Conservation (phyloP, 2,888 invertebrate species). For the Lissonota sp. region DNA sequence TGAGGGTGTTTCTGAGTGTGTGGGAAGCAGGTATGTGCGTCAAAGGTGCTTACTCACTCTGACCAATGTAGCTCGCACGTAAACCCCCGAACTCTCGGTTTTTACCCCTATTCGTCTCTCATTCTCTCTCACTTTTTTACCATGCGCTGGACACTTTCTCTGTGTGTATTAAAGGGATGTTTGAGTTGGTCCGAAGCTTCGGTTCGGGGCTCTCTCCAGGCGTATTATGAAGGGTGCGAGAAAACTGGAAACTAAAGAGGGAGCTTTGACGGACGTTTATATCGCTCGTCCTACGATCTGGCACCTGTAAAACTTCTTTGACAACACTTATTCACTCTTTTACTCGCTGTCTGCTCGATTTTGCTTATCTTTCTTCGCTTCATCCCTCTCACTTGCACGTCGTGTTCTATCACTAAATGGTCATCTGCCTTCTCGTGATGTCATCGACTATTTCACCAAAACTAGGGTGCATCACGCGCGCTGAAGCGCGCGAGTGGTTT, state of each 20-base stretch:
- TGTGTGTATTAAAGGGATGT: conserved; percentile 34
- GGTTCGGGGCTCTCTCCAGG: conserved; percentile 34
- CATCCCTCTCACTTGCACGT: conserved; percentile 10
- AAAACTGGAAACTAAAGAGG: conserved; percentile 22
- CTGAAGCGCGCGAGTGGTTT: too few species aligned
- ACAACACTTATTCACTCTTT: conserved; percentile 61
- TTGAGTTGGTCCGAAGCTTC: conserved; percentile 12
- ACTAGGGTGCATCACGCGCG: too few species aligned
- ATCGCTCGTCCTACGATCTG: conserved; percentile 64
- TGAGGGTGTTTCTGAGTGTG: conserved; percentile 60
- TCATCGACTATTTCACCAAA: background rate
- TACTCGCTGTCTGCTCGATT: conserved; percentile 60
- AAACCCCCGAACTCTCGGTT: conserved; percentile 57
- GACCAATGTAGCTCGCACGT: conserved; percentile 43
- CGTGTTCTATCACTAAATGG: background rate
- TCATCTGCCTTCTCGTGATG: background rate
- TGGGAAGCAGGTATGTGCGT: conserved; percentile 62
- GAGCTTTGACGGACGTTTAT: conserved; percentile 40
- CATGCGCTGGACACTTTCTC: conserved; percentile 10
- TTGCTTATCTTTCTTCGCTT: conserved; percentile 12
- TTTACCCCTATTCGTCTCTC: conserved; percentile 26
- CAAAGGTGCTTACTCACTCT: conserved; percentile 58
- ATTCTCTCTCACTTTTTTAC: conserved; percentile 3
- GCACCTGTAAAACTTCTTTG: conserved; percentile 70
- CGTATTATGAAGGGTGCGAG: conserved; percentile 37